Evolutionary conservation across 2,113 vertebrate genomes (phyloP).

Genomic region (Hypanus sabinus): DNA sequence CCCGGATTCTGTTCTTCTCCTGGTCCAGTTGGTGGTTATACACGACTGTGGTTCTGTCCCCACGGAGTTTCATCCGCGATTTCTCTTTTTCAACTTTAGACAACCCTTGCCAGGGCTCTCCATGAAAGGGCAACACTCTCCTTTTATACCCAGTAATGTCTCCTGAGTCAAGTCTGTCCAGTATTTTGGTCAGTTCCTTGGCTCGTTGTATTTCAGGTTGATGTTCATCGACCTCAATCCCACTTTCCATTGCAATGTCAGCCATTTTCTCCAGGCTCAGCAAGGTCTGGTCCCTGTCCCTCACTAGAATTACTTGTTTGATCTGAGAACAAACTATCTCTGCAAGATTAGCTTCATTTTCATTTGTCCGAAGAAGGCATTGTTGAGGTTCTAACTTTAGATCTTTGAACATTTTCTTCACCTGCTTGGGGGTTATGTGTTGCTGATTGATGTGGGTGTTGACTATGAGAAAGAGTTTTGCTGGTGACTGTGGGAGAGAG

Average conservation of each 20-base stretch:
- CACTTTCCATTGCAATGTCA: not conserved
- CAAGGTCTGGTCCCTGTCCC: not conserved
- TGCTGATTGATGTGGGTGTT: too few relatives aligned
- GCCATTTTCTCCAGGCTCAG: constrained; percentile 1
- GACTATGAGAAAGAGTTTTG: too few relatives aligned
- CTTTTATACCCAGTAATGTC: constrained; percentile 43
- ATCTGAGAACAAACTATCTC: not conserved
- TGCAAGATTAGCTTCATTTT: constrained; percentile 3
- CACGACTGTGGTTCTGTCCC: not conserved
- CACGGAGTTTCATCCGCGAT: constrained; percentile 42
- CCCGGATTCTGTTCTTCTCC: constrained; percentile 46
- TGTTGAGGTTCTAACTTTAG: not conserved
- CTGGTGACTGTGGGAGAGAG: too few relatives aligned
- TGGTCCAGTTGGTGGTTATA: constrained; percentile 41
- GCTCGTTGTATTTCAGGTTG: not conserved
- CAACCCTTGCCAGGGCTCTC: constrained; percentile 48
- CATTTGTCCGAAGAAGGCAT: not conserved
- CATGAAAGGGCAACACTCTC: constrained; percentile 54
- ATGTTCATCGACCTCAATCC: not conserved
- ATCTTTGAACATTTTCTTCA: too few relatives aligned
- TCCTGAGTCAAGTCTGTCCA: not conserved
- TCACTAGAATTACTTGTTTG: not conserved
- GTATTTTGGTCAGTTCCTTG: not conserved
- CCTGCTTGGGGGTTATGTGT: too few relatives aligned
- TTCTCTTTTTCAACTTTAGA: constrained; percentile 50